These are phyloP conservation scores for Caenorhabditis brenneri DNA, from an alignment of 1,140 invertebrate species.

Conservation along the genomic window DNA sequence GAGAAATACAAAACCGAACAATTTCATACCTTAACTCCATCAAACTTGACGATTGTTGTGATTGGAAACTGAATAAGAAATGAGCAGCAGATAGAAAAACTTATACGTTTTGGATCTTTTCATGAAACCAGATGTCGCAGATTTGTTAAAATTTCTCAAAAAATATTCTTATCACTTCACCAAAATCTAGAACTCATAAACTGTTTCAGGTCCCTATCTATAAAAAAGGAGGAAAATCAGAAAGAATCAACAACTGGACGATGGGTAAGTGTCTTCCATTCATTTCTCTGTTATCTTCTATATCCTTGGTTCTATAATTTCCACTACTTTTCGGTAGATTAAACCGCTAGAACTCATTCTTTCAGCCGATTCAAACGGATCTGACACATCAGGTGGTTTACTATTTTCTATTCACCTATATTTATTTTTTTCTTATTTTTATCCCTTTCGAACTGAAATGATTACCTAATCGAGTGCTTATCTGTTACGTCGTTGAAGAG, in stretches of 20 bases:
- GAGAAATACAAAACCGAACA: too few species aligned
- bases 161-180: too few species aligned
- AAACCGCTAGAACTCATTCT: background rate
- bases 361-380: conserved; percentile 30
- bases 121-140: too few species aligned
- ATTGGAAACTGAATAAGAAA: too few species aligned
- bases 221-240: conserved; percentile 55
- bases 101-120: too few species aligned
- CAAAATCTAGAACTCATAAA: background rate
- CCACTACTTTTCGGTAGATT: background rate
- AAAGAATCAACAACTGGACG: conserved; percentile 40
- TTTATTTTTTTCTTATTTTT: conserved; percentile 14
- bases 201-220: conserved; percentile 55
- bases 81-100: too few species aligned
- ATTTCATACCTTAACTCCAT: too few species aligned
- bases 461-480: conserved; percentile 22
- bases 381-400: conserved; percentile 36
- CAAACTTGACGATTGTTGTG: too few species aligned
- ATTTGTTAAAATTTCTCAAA: too few species aligned
- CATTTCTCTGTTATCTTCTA: background rate
- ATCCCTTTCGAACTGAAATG: background rate
- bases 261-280: conserved; percentile 15
- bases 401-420: background rate
- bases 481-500: conserved; percentile 23
- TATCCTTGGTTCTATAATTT: too few species aligned